Evolutionary conservation across 2,113 vertebrate species (phyloP).

Genomic region (Orthochromis indermauri): DNA sequence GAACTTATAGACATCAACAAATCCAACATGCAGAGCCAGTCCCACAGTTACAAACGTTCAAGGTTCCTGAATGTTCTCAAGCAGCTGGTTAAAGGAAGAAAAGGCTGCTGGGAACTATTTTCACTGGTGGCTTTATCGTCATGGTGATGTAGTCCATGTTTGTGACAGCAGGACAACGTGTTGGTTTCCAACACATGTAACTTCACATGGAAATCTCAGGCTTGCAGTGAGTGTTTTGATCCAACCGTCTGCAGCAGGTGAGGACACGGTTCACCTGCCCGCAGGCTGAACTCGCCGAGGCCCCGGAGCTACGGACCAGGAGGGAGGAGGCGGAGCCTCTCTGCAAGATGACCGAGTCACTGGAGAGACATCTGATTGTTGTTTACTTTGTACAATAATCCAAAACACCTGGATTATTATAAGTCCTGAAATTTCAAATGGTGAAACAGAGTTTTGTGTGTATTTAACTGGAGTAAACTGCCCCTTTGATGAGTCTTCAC

Average conservation of each 20-base stretch:
- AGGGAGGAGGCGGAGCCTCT: not conserved
- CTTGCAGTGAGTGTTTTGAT: not conserved
- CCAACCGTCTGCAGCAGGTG: not conserved
- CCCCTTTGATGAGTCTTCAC: not conserved
- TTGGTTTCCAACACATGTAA: fast-evolving
- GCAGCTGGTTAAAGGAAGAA: not conserved
- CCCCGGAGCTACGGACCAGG: not conserved
- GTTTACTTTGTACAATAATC: not conserved
- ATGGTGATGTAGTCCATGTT: not conserved
- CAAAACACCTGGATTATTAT: not conserved
- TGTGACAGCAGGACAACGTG: fast-evolving
- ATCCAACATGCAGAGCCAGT: not conserved
- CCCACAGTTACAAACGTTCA: not conserved
- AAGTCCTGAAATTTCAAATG: not conserved
- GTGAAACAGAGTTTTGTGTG: not conserved
- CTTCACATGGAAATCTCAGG: not conserved
- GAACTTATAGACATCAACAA: not conserved
- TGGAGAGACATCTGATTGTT: not conserved
- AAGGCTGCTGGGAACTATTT: fast-evolving
- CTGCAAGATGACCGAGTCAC: not conserved
- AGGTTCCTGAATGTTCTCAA: not conserved
- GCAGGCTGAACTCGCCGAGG: not conserved
- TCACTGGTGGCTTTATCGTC: not conserved
- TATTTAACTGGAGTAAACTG: not conserved
- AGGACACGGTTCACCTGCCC: not conserved